phyloP scores from a whole-genome alignment of 2,113 vertebrate genomes.

The Scophthalmus maximus region DNA sequence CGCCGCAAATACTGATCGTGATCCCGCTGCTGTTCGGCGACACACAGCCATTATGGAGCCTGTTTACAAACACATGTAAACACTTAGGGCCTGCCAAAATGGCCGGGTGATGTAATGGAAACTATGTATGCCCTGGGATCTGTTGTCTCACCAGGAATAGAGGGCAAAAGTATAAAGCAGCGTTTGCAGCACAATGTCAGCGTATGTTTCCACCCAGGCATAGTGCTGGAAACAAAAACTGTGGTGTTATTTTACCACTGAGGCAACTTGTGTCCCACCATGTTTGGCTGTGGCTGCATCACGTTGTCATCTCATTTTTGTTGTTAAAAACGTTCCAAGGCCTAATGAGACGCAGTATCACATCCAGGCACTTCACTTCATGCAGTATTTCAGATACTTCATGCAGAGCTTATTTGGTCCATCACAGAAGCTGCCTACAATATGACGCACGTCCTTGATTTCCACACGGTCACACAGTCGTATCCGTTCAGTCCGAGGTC shows the following conservation, averaged over 20 bases:
- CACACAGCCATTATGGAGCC: constrained; percentile 16
- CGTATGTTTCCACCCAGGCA: constrained; percentile 1
- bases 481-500: constrained; percentile 45
- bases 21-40: constrained; percentile 9
- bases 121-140: constrained; percentile 56
- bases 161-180: constrained; percentile 49
- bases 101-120: constrained; percentile 73
- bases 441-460: constrained; percentile 85
- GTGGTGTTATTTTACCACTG: constrained; percentile 15
- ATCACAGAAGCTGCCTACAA: constrained; percentile 69
- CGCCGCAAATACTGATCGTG: constrained; percentile 10
- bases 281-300: constrained; percentile 6
- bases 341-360: background rate
- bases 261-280: background rate
- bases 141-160: constrained; percentile 58
- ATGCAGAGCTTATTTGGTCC: constrained; percentile 6
- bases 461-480: constrained; percentile 49
- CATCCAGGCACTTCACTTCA: constrained; percentile 24
- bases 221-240: constrained; percentile 5
- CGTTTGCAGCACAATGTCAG: constrained; percentile 28
- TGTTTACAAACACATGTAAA: constrained; percentile 69
- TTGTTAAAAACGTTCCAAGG: background rate
- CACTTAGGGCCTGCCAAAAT: constrained; percentile 56
- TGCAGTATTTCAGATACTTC: too few relatives aligned
- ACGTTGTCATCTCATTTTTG: too few relatives aligned